Percentiles rank a stretch among this genome's conserved stretches.
Conservation (phyloP, 2,797 vertebrate species). For the Phrynocephalus forsythii region DNA sequence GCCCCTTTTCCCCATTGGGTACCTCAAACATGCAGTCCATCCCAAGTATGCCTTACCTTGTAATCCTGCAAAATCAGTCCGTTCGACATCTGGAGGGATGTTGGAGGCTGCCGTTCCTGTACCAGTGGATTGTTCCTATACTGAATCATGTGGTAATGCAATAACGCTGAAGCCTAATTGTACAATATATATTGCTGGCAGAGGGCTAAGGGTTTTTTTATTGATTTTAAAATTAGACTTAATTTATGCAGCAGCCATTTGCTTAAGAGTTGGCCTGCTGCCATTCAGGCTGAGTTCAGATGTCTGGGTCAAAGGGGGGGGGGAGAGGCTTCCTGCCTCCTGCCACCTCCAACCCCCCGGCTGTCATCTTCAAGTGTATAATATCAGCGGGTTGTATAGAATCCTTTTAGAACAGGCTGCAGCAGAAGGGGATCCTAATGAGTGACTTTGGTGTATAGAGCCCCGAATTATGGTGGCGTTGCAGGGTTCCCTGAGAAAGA, state of each 20-base stretch:
- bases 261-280: slow-evolving; percentile 7
- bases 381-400: neutral
- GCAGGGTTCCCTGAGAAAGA: neutral
- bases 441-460: neutral
- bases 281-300: neutral
- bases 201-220: neutral
- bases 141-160: slow-evolving; percentile 10
- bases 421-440: neutral
- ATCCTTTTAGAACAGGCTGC: neutral
- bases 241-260: slow-evolving; percentile 17
- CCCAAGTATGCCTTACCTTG: neutral
- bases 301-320: slow-evolving; percentile 11
- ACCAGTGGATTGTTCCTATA: neutral
- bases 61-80: neutral
- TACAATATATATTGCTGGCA: slow-evolving; percentile 11
- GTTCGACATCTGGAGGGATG: neutral
- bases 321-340: neutral
- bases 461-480: neutral
- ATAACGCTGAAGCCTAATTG: slow-evolving; percentile 1
- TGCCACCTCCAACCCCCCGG: too few species aligned
- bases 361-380: neutral
- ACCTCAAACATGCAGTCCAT: neutral
- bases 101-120: neutral
- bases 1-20: neutral
- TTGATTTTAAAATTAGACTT: slow-evolving; percentile 24